Conservation (phyloP, 2,113 vertebrate species). For the Pleuronectes platessa region DNA sequence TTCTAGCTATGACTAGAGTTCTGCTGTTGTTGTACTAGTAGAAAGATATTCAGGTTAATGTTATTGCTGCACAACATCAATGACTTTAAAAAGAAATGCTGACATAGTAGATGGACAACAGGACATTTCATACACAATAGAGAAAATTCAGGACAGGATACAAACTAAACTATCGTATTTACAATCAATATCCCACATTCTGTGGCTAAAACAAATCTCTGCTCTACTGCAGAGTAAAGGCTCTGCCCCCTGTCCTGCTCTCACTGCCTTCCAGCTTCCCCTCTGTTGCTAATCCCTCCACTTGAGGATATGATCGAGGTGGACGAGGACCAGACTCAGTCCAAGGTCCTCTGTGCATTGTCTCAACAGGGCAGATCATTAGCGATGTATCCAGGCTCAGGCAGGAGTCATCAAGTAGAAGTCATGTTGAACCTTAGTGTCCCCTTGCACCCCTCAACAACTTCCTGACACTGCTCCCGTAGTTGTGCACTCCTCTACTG, state of each 20-base stretch:
- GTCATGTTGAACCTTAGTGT: conserved; percentile 20
- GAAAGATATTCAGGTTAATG: background rate
- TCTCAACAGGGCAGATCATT: conserved; percentile 15
- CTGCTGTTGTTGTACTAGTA: background rate
- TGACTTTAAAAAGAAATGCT: background rate
- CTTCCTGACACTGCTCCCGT: conserved; percentile 10
- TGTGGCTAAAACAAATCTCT: conserved; percentile 5
- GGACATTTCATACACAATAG: background rate
- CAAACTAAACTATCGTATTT: background rate
- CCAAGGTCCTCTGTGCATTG: conserved; percentile 24
- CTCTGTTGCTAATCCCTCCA: conserved; percentile 38
- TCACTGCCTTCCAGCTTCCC: conserved; percentile 34
- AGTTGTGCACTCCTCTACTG: background rate
- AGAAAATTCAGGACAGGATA: background rate
- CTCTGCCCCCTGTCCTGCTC: conserved; percentile 15
- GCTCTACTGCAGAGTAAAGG: conserved; percentile 25
- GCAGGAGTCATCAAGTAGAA: conserved; percentile 24
- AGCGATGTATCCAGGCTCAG: conserved; percentile 9
- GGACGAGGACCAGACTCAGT: conserved; percentile 30
- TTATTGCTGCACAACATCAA: background rate
- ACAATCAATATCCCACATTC: background rate
- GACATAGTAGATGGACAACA: background rate
- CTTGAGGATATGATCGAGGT: conserved; percentile 30
- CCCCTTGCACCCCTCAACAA: background rate
- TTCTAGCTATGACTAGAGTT: no score